Base-by-base conservation (phyloP, 2,113 vertebrate species). In the Colossoma macropomum region DNA sequence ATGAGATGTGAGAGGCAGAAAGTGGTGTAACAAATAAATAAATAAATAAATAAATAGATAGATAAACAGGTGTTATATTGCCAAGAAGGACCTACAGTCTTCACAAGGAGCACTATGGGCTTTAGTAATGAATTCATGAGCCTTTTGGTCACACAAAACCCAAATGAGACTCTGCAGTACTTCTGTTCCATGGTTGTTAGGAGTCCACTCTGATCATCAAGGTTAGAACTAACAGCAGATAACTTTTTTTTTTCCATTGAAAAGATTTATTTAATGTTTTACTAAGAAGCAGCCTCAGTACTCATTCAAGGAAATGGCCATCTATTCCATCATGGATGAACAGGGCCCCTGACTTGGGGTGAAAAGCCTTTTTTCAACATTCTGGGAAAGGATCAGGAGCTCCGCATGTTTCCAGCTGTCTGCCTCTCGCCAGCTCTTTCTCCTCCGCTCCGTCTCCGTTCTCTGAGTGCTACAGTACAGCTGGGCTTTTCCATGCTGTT, bases 401-500 rank as follows among this genome's bases (percentile, higher is more conserved):
- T 48, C 19, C 21, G 25, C 81, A 48, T 56, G 32, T 27, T 45
- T 86, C 78, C 75, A 79, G 52, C 81, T 85, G 83, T 48, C 45
- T 70, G 27, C 50, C 38, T 73, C 27, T 77, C 5, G 27, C 25
- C 21, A 25, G 60, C 74, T 45, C 34, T 30, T 38, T 27, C 70
- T 72, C 15, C 85, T 79, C 72, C 17, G 0, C 11, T 28, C 7
- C 25, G 17, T 66, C 21, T 77, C 71, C 59, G 6, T 1, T 28
- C 25, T 30, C 48, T 9, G 27, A 38, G 50, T 72, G 28, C 56
- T 66, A 73, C 81, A 85, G 77, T 54, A 73, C 84, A 87, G 77
- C 75, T 80, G 80, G 68, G 69, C 80, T 87, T 88, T 85, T 85
- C 77, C 88, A 80, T 66, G 68, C 50, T 76, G 52, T 48, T 71